These are phyloP conservation scores for Serrognathus titanus DNA, from an alignment of 2,888 invertebrate genomes.

Conservation along the genomic window DNA sequence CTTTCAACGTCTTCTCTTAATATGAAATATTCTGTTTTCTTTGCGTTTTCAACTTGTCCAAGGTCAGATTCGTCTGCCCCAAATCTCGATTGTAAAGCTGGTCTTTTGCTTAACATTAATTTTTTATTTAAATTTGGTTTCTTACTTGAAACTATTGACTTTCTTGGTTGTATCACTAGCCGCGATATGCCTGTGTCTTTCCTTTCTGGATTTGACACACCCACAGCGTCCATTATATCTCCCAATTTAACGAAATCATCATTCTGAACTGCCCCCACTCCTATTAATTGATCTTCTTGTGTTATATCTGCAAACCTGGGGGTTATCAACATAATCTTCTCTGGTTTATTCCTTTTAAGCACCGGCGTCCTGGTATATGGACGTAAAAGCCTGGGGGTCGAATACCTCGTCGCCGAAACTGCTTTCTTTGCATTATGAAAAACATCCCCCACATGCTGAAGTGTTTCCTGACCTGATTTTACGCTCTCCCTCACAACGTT, in stretches of 20 bases:
- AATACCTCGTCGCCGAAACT: constrained; percentile 29
- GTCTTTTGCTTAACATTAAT: neutral
- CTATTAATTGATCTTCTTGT: constrained; percentile 5
- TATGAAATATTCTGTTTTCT: neutral
- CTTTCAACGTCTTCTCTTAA: neutral
- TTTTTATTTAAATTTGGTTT: neutral
- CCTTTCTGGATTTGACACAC: constrained; percentile 38
- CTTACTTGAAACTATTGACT: neutral
- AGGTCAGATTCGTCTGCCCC: constrained; percentile 5
- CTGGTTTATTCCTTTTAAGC: constrained; percentile 2
- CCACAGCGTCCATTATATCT: constrained; percentile 41
- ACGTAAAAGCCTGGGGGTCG: constrained; percentile 35
- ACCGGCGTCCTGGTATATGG: constrained; percentile 30
- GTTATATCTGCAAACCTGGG: constrained; percentile 24
- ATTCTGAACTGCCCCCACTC: constrained; percentile 10
- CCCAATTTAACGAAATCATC: constrained; percentile 34
- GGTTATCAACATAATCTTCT: constrained; percentile 24
- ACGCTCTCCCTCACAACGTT: constrained; percentile 40
- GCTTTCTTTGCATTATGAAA: constrained; percentile 41
- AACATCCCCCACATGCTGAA: constrained; percentile 38
- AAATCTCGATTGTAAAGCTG: constrained; percentile 24
- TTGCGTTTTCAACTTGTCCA: neutral
- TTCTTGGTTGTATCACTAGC: constrained; percentile 24
- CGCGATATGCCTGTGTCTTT: constrained; percentile 29
- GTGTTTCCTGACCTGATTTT: constrained; percentile 40